Evolutionary conservation across 2,888 invertebrate genomes (phyloP).

Genomic region (Frankliniella fusca): DNA sequence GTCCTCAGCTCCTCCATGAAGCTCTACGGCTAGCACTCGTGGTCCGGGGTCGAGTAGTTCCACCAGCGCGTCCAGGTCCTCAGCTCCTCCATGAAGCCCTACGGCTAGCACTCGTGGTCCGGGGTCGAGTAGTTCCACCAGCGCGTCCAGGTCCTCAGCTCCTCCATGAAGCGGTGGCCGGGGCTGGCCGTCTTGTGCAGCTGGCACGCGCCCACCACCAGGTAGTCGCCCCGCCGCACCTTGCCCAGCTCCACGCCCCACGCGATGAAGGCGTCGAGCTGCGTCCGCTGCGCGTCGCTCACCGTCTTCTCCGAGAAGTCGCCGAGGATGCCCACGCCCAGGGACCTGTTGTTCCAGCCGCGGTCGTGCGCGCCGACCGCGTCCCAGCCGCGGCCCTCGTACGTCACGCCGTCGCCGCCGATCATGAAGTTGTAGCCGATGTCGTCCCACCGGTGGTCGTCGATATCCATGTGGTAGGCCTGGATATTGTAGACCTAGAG

Average conservation of each 20-base stretch:
- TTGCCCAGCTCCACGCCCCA: neutral
- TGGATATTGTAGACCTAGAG: too few species aligned
- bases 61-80: too few species aligned
- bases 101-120: too few species aligned
- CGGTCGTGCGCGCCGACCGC: slow-evolving; percentile 67
- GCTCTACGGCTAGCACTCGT: too few species aligned
- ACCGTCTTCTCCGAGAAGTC: slow-evolving; percentile 45
- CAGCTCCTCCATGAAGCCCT: too few species aligned
- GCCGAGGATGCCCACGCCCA: slow-evolving; percentile 69
- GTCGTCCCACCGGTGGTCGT: too few species aligned
- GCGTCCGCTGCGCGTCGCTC: neutral
- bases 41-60: too few species aligned
- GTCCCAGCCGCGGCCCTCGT: slow-evolving; percentile 52
- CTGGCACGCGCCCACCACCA: neutral
- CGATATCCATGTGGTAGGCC: too few species aligned
- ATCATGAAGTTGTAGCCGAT: slow-evolving; percentile 38
- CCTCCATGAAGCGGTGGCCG: neutral
- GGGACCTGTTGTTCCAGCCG: slow-evolving; percentile 61
- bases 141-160: too few species aligned
- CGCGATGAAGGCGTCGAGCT: neutral
- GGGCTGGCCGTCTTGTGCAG: neutral
- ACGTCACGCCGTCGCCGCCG: slow-evolving; percentile 37
- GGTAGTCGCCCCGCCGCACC: neutral
- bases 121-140: too few species aligned
- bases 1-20: too few species aligned